Evolutionary conservation across 2,113 vertebrate species (phyloP).

Genomic region (Puntigrus tetrazona): DNA sequence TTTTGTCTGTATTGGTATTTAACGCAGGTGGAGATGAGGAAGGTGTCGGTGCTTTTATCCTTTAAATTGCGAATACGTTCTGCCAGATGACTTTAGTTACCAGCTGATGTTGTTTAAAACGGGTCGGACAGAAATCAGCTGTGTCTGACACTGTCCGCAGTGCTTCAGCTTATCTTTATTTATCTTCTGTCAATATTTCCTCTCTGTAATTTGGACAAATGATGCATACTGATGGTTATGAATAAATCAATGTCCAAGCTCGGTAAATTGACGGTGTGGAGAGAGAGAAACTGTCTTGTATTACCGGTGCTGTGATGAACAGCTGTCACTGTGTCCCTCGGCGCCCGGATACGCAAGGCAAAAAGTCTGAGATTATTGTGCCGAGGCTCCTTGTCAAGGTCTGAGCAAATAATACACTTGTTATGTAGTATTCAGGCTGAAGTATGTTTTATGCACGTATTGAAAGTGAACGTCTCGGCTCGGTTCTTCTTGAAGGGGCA

Average conservation of each 20-base stretch:
- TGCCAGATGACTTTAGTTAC: slow-evolving; percentile 9
- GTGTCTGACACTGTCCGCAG: not conserved
- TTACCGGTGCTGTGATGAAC: slow-evolving; percentile 73
- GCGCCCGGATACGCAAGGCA: slow-evolving; percentile 65
- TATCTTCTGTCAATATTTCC: not conserved
- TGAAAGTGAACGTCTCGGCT: not conserved
- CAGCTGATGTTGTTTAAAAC: not conserved
- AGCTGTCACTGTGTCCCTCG: slow-evolving; percentile 67
- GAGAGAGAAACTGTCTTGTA: slow-evolving; percentile 49
- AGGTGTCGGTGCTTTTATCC: not conserved
- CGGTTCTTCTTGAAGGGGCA: not conserved
- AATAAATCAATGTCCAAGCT: not conserved
- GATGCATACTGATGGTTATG: not conserved
- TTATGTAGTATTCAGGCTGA: slow-evolving; percentile 47
- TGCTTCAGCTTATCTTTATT: not conserved
- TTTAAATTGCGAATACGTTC: not conserved
- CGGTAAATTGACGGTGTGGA: slow-evolving; percentile 39
- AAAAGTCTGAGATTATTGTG: slow-evolving; percentile 61
- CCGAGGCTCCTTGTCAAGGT: slow-evolving; percentile 66
- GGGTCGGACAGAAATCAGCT: not conserved
- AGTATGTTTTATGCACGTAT: not conserved
- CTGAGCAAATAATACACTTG: slow-evolving; percentile 65
- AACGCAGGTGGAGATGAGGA: not conserved
- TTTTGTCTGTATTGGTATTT: slow-evolving; percentile 38
- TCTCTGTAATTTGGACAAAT: not conserved